Percentiles rank a stretch among this genome's conserved stretches.
These are phyloP conservation scores for Lithodes maja DNA, from an alignment of 2,888 invertebrate genomes.

Conservation along the genomic window DNA sequence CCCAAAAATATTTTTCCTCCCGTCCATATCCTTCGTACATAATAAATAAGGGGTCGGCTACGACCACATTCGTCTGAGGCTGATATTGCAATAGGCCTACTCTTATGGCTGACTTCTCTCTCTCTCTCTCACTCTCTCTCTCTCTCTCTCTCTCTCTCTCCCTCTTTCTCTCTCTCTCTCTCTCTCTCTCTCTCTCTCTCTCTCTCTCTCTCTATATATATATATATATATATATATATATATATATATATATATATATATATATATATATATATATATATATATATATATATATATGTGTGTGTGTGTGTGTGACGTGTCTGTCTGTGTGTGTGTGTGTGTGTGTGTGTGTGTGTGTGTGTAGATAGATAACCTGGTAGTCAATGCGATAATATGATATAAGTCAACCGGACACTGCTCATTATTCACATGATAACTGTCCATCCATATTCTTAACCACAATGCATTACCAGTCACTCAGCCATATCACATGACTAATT, in stretches of 20 bases:
- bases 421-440: too few species aligned
- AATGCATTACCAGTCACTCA: too few species aligned
- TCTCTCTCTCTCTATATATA: background rate
- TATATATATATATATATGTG: background rate
- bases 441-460: too few species aligned
- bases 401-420: too few species aligned
- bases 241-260: background rate
- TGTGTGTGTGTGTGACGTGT: too few species aligned
- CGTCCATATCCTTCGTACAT: background rate
- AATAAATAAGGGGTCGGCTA: background rate
- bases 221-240: background rate
- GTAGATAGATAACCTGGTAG: too few species aligned
- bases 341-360: too few species aligned
- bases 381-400: too few species aligned
- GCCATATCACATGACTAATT: too few species aligned
- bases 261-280: background rate
- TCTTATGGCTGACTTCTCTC: background rate
- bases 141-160: background rate
- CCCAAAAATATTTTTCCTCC: background rate
- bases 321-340: too few species aligned
- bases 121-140: constrained; percentile 1
- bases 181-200: constrained; percentile 2
- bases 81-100: constrained; percentile 2
- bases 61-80: background rate
- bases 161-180: background rate